phyloP scores from a whole-genome alignment of 2,888 invertebrate species.

The Dynastes grantii region DNA sequence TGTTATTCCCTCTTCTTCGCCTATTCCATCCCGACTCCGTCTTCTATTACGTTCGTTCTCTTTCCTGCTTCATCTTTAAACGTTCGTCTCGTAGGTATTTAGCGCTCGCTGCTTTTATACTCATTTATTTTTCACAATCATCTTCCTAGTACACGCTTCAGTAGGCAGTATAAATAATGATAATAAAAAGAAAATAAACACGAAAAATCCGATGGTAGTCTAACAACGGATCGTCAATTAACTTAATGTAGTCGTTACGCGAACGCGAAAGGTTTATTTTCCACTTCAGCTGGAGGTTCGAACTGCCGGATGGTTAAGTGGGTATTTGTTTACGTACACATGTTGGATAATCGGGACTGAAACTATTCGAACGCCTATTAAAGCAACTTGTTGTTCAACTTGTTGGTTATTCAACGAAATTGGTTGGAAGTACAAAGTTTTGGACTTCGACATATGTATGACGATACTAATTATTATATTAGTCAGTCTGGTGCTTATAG shows the following conservation, averaged over 20 bases:
- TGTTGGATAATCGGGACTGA: not conserved
- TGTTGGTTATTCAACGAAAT: too few relatives aligned
- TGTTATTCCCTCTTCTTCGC: constrained; percentile 7
- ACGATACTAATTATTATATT: too few relatives aligned
- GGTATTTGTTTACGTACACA: constrained; percentile 12
- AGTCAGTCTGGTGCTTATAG: too few relatives aligned
- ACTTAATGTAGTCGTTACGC: constrained; percentile 17
- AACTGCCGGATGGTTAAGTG: constrained; percentile 2
- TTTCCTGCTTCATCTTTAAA: constrained; percentile 16
- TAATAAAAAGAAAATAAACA: constrained; percentile 28
- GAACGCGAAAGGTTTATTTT: constrained; percentile 20
- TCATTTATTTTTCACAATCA: constrained; percentile 7
- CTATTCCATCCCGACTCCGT: not conserved
- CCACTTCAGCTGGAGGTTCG: not conserved
- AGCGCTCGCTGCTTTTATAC: not conserved
- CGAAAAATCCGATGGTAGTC: constrained; percentile 20
- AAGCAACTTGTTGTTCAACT: too few relatives aligned
- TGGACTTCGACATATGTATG: too few relatives aligned
- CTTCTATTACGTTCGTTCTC: constrained; percentile 9
- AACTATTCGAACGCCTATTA: not conserved
- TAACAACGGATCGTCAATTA: constrained; percentile 8
- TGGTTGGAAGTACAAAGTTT: too few relatives aligned
- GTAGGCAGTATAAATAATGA: constrained; percentile 22
- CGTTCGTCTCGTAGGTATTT: constrained; percentile 4
- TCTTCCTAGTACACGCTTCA: constrained; percentile 18